These are phyloP conservation scores for Cyanoderma ruficeps DNA, from an alignment of 2,113 vertebrate genomes.

Conservation along the genomic window DNA sequence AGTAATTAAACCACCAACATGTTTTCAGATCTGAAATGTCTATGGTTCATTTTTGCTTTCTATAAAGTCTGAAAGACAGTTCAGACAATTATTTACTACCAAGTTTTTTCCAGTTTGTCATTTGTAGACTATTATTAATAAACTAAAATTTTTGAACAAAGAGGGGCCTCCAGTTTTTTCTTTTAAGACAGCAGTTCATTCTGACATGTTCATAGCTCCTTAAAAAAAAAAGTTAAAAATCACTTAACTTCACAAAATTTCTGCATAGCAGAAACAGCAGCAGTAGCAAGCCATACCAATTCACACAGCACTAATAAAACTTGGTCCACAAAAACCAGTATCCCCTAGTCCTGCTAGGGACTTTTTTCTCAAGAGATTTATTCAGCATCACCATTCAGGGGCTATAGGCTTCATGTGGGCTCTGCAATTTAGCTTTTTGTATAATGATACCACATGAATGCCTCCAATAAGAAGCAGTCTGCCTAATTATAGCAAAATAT, in stretches of 20 bases:
- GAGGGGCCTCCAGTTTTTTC: not conserved
- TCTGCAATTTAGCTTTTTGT: not conserved
- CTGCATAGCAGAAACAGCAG: not conserved
- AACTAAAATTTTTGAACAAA: not conserved
- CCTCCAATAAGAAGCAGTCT: not conserved
- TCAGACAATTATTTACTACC: not conserved
- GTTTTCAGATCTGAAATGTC: not conserved
- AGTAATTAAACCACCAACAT: not conserved
- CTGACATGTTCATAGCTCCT: not conserved
- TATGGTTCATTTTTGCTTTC: not conserved
- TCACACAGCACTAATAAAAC: not conserved
- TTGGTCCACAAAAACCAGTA: not conserved
- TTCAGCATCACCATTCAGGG: not conserved
- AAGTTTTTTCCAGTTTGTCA: not conserved
- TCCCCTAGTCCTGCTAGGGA: not conserved
- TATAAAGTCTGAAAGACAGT: not conserved
- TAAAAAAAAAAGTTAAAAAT: not conserved
- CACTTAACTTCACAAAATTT: not conserved
- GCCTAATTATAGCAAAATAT: not conserved
- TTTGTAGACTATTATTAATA: not conserved
- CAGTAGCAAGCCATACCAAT: not conserved
- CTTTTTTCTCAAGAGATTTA: not conserved
- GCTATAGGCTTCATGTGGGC: not conserved
- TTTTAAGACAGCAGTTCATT: not conserved
- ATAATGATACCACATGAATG: not conserved